A percentile compares a stretch with the other conserved stretches of the same genome.
These are phyloP conservation scores for Trichacis sp. DNA, from an alignment of 2,888 invertebrate species.

Conservation along the genomic window DNA sequence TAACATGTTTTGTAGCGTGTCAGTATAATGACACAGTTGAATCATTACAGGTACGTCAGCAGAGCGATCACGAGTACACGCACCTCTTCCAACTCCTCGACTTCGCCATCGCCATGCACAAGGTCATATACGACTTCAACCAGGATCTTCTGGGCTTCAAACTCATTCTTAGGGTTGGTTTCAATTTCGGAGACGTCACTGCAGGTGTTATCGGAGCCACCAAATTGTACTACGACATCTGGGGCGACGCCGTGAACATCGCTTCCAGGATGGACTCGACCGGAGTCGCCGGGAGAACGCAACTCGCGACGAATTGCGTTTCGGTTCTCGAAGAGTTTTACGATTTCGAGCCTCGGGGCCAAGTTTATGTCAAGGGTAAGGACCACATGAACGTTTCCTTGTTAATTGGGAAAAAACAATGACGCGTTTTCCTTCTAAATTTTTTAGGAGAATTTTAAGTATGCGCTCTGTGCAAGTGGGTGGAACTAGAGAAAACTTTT, in stretches of 20 bases:
- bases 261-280: conserved; percentile 98
- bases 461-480: too few species aligned
- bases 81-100: conserved; percentile 92
- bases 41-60: conserved; percentile 74
- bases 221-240: conserved; percentile 96
- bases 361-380: conserved; percentile 96
- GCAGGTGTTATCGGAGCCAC: conserved; percentile 97
- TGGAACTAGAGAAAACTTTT: too few species aligned
- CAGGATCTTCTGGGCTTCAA: conserved; percentile 91
- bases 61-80: conserved; percentile 78
- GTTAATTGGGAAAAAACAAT: conserved; percentile 71
- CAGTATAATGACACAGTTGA: too few species aligned
- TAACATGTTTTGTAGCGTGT: too few species aligned
- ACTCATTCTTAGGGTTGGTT: conserved; percentile 87
- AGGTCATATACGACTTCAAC: conserved; percentile 88
- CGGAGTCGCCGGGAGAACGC: conserved; percentile 87
- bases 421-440: not conserved
- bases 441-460: not conserved
- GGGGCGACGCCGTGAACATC: conserved; percentile 99
- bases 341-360: conserved; percentile 91
- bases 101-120: conserved; percentile 92
- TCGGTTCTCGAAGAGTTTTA: conserved; percentile 79
- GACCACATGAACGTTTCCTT: conserved; percentile 94
- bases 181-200: conserved; percentile 95
- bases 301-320: conserved; percentile 83